Base-by-base conservation (phyloP, 1,140 invertebrate species). In the Heliconius eleuchia region DNA sequence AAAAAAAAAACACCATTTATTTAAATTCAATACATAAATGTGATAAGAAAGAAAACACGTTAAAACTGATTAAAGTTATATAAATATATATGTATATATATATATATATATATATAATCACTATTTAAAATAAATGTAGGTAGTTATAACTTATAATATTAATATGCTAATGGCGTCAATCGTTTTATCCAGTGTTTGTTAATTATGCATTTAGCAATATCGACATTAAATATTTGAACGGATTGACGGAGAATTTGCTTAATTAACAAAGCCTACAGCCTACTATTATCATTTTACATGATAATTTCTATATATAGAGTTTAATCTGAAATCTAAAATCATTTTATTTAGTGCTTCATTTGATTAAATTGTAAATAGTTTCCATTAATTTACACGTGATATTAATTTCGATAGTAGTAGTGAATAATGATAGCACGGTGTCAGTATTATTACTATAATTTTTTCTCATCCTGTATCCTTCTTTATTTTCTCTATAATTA, bases 221-320 rank as follows among this genome's bases (percentile, higher is more conserved):
- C 57, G 57, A 50, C 7, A 52, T 30, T 78, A 78, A 78, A 78
- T 78, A 74, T 78, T 78, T 78, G 77, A 78, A 42, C 39, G 66
- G 52, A 9, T 72, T 46, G 77, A 70, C 72, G 70, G n/a, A 70
- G 72, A 72, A 70, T 76, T 71, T 66, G 60, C 39, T n/a, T 70
- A 76, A 76, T 76, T 71, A 30, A 76, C 34, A 71, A 3, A 76
- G 55, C 30, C n/a, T 55, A 39, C 30, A 71, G 27, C 9, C 9
- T 76, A 23, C 42, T 42, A 76, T 39, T 39, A 52, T 52, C 2
- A 37, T 60, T 37, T 30, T 9, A 57, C 7, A 23, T 57, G n/a
- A 23, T 57, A 23, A 57, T 23, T 57, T 57, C 55, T 23, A 23
- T 57, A 23, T 57, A 23, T 57, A 57, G 7, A 57, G 23, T 23